Conservation (phyloP, 1,140 invertebrate genomes). For the Apolygus lucorum region DNA sequence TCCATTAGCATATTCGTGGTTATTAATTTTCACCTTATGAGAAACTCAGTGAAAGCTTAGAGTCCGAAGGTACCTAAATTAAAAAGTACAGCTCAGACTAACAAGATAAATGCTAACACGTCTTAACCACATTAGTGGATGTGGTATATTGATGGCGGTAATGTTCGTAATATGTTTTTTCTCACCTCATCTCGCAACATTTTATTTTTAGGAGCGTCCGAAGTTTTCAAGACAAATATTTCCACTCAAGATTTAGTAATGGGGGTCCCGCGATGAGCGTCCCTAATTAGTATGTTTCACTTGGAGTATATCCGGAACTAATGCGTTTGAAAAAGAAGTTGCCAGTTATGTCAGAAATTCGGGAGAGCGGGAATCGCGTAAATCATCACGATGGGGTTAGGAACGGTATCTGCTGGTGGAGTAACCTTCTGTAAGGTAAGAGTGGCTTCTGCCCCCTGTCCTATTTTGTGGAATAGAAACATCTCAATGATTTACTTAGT, state of each 20-base stretch:
- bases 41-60: neutral
- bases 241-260: neutral
- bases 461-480: too few relatives aligned
- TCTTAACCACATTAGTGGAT: neutral
- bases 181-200: neutral
- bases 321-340: too few relatives aligned
- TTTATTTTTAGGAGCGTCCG: neutral
- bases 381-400: too few relatives aligned
- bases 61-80: neutral
- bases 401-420: too few relatives aligned
- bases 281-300: too few relatives aligned
- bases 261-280: too few relatives aligned
- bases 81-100: neutral
- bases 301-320: too few relatives aligned
- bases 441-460: too few relatives aligned
- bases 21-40: neutral
- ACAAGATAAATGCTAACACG: neutral
- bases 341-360: too few relatives aligned
- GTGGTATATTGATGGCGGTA: conserved; percentile 4
- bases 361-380: too few relatives aligned
- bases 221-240: neutral
- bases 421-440: too few relatives aligned
- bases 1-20: neutral
- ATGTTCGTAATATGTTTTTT: conserved; percentile 1
- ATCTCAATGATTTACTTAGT: too few relatives aligned